phyloP scores from a whole-genome alignment of 2,888 invertebrate species.

The Pteria penguin region DNA sequence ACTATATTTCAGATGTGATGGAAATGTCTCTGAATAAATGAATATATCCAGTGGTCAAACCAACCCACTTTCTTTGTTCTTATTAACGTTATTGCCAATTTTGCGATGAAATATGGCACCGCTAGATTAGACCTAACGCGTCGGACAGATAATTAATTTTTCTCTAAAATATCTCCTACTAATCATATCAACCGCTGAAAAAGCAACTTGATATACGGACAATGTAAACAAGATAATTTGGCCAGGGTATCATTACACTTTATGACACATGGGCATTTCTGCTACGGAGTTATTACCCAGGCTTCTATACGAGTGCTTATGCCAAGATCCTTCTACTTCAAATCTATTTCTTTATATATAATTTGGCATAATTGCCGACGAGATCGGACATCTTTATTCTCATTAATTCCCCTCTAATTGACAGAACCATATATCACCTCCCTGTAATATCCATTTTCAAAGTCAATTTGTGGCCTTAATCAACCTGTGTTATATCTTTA shows the following conservation, averaged over 20 bases:
- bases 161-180: neutral
- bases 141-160: neutral
- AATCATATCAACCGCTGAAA: neutral
- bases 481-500: constrained; percentile 22
- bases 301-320: neutral
- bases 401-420: constrained; percentile 46
- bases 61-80: too few species aligned
- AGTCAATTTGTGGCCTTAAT: constrained; percentile 25
- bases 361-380: constrained; percentile 15
- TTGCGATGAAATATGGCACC: neutral
- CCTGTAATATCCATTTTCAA: constrained; percentile 26
- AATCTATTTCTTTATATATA: constrained; percentile 23
- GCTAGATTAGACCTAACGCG: neutral
- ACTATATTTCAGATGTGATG: too few species aligned
- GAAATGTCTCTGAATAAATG: too few species aligned
- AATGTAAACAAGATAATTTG: neutral
- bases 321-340: neutral
- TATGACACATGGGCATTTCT: neutral
- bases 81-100: too few species aligned
- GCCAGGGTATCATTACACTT: neutral
- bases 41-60: too few species aligned
- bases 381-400: constrained; percentile 31
- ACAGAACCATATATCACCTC: constrained; percentile 37
- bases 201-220: neutral
- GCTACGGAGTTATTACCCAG: neutral